Percentiles rank a stretch among this genome's conserved stretches.
Conservation (phyloP, 2,113 vertebrate genomes). For the Grammomys surdaster region DNA sequence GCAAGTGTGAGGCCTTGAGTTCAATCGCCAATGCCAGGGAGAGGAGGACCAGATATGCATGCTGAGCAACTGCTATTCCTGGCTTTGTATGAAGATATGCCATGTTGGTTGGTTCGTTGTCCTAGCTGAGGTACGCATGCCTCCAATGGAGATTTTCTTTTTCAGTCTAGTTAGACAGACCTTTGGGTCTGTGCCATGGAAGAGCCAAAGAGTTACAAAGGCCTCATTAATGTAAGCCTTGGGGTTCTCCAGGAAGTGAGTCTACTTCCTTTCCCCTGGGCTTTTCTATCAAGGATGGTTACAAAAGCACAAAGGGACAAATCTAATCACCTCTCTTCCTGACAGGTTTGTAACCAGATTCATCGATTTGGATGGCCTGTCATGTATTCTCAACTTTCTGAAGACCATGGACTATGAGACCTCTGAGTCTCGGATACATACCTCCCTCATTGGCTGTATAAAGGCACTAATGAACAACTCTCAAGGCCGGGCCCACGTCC, state of each 20-base stretch:
- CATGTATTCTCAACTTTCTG: conserved; percentile 97
- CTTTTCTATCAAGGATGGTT: neutral
- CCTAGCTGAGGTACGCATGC: neutral
- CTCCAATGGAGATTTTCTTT: conserved; percentile 8
- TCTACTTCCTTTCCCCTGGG: neutral
- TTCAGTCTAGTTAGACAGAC: conserved; percentile 31
- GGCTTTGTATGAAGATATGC: neutral
- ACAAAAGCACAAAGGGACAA: neutral
- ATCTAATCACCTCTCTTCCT: conserved; percentile 24
- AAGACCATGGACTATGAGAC: conserved; percentile 99
- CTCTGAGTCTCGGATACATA: conserved; percentile 98
- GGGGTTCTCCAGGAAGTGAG: neutral
- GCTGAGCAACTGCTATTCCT: neutral
- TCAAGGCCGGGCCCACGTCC: conserved; percentile 96
- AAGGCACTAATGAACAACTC: conserved; percentile 99
- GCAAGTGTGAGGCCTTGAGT: neutral
- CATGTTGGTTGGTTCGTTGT: conserved; percentile 14
- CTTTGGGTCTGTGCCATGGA: neutral
- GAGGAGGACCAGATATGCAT: neutral
- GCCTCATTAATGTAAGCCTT: conserved; percentile 19
- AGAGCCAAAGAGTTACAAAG: conserved; percentile 45
- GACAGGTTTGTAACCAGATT: conserved; percentile 98
- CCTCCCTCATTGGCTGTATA: conserved; percentile 99
- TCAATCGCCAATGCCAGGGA: too few relatives aligned
- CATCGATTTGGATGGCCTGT: conserved; percentile 97